These are phyloP conservation scores for Lichenostomus cassidix DNA, from an alignment of 2,113 vertebrate genomes.

Conservation along the genomic window DNA sequence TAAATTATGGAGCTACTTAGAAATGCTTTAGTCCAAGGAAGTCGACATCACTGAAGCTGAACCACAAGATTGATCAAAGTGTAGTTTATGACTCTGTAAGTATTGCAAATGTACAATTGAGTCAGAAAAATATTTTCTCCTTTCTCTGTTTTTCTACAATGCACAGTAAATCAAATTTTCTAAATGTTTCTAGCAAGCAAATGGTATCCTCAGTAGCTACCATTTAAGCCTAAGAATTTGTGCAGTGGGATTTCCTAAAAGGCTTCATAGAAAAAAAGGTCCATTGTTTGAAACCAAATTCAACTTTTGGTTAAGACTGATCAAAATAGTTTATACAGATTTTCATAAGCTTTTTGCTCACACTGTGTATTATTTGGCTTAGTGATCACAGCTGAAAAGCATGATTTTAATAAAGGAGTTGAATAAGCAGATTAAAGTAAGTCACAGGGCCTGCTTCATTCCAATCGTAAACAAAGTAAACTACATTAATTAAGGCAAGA, in stretches of 20 bases:
- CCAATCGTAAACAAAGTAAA: slow-evolving; percentile 1
- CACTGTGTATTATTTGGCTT: slow-evolving; percentile 45
- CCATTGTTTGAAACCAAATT: slow-evolving; percentile 35
- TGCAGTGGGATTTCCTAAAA: slow-evolving; percentile 34
- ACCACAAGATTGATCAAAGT: not conserved
- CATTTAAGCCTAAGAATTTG: not conserved
- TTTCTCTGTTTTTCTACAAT: not conserved
- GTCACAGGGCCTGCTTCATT: slow-evolving; percentile 13
- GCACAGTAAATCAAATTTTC: not conserved
- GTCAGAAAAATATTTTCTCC: not conserved
- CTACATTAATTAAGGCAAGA: not conserved
- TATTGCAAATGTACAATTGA: not conserved
- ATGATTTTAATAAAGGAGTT: slow-evolving; percentile 45
- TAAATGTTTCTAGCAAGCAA: not conserved
- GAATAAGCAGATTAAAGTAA: slow-evolving; percentile 57
- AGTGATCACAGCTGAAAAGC: slow-evolving; percentile 52
- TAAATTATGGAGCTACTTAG: not conserved
- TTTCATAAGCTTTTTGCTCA: slow-evolving; percentile 54
- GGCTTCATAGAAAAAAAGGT: not conserved
- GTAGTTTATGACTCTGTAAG: not conserved
- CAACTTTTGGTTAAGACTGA: slow-evolving; percentile 39
- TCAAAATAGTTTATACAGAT: slow-evolving; percentile 62
- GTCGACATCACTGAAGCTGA: not conserved
- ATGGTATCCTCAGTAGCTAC: not conserved
- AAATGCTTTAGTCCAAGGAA: not conserved